Base-by-base conservation (phyloP, 2,888 invertebrate genomes). In the Rhagium mordax region DNA sequence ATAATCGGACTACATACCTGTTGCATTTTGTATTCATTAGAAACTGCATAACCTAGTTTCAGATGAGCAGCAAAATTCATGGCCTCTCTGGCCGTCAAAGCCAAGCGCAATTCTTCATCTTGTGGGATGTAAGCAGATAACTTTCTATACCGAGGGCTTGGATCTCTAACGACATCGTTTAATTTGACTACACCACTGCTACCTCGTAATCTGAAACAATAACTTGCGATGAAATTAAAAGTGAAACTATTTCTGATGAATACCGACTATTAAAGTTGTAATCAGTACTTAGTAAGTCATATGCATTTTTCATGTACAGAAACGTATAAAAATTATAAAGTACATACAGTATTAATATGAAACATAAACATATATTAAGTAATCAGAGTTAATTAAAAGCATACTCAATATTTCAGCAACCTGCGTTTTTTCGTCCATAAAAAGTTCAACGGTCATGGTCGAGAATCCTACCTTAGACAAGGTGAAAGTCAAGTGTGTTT, bases 121-220 rank as follows among this genome's bases (percentile, higher is more conserved):
- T 96, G 95, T 91, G 95, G 95, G 81, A 96, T 95, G 89, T 95
- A 95, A 64, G 94, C 93, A 27, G 93, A 92, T 76, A 94, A 90
- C 95, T 80, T 95, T 91, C 88, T 96, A 96, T 83, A 93, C 90
- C 59, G 95, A 93, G 67, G 95, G 93, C 80, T 98, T 91, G 27
- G 93, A 91, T 76, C 96, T 90, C 83, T 95, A 88, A 83, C 93
- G 90, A 85, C 79, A 18, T 84, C 85, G 73, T 88, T 88, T 49
- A 87, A 79, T 73, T 80, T 81, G 4, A 88, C 82, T 0, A 78
- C 79, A 18, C 88, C 88, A 20, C 80, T 78, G 74, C 86, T 87
- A 13, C 88, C 88, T 68, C 79, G 77, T 0, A 86, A 85, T 72
- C 88, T 88, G 81, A 3, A 85, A 85, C 41, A 67, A 71, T 72